Base-by-base conservation (phyloP, 2,888 invertebrate genomes). In the Dynastes maya region DNA sequence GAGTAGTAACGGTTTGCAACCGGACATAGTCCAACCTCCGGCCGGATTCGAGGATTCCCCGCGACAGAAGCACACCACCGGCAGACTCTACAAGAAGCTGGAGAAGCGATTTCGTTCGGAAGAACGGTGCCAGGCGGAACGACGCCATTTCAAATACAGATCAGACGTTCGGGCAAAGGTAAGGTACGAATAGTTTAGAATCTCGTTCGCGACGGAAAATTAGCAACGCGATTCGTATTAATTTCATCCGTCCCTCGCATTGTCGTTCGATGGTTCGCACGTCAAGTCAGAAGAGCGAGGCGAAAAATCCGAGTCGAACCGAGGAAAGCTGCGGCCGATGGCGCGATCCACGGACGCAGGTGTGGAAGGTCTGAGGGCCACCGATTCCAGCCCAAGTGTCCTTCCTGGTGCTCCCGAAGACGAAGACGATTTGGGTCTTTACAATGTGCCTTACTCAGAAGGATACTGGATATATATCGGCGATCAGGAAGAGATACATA, bases 11-110 rank as follows among this genome's bases (percentile, higher is more conserved):
- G 84, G 83, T 78, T 81, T 80, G 86, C 88, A 88, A 88, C 78
- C 86, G 76, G 95, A 95, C 84, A 96, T 96, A 83, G 96, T 96
- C 1, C 95, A 96, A 85, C 96, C 96, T 0, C 96, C 96, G 1
- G 96, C 95, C 16, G 96, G 96, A 63, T 97, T 96, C 86, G 96
- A 95, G 6, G 96, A 97, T 87, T 96, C 96, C 0, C 96, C 96
- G 4, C 85, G 90, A 82, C 81, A 86, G 70, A 88, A 89, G 72
- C 88, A 89, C 80, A 82, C 86, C 79, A 85, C 90, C 78, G 92
- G 91, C 67, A 90, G 92, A 37, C 87, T 95, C 37, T 95, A 95
- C 86, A 96, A 94, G 88, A 96, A 94, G 88, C 91, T 93, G 85
- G 95, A 94, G 85, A 95, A 94, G 85, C 90, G 95, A 83, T 95